A percentile compares a stretch with the other conserved stretches of the same genome.
Conservation (phyloP, 2,797 vertebrate genomes). For the Urophycis tenuis region DNA sequence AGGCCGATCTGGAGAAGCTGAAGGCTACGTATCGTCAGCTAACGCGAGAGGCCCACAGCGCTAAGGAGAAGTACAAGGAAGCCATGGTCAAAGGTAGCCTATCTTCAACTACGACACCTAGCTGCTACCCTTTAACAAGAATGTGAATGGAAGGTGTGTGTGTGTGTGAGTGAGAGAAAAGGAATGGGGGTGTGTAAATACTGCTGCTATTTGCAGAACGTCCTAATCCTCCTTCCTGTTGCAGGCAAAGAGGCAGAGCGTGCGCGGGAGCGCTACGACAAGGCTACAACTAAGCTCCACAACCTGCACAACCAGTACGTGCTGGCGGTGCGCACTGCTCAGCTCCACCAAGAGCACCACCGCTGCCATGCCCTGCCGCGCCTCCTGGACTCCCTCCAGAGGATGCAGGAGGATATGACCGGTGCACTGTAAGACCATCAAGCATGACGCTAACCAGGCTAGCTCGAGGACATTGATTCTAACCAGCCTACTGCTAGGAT, state of each 20-base stretch:
- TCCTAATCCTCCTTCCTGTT: background rate
- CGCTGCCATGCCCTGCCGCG: conserved; percentile 79
- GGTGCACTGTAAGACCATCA: conserved; percentile 81
- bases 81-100: conserved; percentile 85
- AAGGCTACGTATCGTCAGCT: conserved; percentile 86
- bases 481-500: background rate
- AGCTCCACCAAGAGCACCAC: conserved; percentile 88
- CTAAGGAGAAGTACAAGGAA: conserved; percentile 92
- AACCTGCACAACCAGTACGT: conserved; percentile 95
- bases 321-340: conserved; percentile 83
- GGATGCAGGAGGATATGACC: conserved; percentile 98
- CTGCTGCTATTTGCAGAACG: background rate
- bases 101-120: background rate
- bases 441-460: background rate
- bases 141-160: background rate
- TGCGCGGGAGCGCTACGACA: conserved; percentile 91
- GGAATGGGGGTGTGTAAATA: too few species aligned
- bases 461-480: background rate
- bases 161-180: background rate
- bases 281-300: conserved; percentile 91
- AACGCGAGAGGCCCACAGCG: conserved; percentile 86
- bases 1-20: conserved; percentile 89
- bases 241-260: conserved; percentile 90
- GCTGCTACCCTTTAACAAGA: background rate
- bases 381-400: conserved; percentile 88